Conservation (phyloP, 2,797 vertebrate species). For the Sebastes goodei region DNA sequence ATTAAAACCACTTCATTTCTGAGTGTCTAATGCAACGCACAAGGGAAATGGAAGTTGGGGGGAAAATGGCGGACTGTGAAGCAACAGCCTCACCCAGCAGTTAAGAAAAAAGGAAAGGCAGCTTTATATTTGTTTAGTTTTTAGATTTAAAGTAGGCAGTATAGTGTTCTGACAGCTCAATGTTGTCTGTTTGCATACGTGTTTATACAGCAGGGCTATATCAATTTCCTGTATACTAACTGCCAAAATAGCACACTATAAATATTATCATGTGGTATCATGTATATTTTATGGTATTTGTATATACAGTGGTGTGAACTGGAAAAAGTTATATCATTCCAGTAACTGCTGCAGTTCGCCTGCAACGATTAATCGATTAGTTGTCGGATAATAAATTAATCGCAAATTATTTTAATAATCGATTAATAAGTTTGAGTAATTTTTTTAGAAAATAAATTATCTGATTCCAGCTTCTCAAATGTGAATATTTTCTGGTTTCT, state of each 20-base stretch:
- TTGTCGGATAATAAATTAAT: too few species aligned
- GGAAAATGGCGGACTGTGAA: not conserved
- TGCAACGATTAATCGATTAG: too few species aligned
- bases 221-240: not conserved
- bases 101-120: not conserved
- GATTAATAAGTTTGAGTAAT: too few species aligned
- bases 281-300: not conserved
- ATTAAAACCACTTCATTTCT: not conserved
- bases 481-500: too few species aligned
- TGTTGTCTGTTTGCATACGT: not conserved
- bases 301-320: not conserved
- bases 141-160: not conserved
- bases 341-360: not conserved
- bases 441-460: too few species aligned
- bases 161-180: not conserved
- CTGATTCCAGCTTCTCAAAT: too few species aligned
- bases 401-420: too few species aligned
- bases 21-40: not conserved
- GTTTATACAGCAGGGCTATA: not conserved
- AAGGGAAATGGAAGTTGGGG: not conserved
- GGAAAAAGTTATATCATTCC: not conserved
- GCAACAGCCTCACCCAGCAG: not conserved
- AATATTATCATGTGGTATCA: not conserved
- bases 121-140: not conserved
- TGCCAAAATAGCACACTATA: not conserved